phyloP scores from a whole-genome alignment of 2,888 invertebrate genomes.

The Morpho deidamia region DNA sequence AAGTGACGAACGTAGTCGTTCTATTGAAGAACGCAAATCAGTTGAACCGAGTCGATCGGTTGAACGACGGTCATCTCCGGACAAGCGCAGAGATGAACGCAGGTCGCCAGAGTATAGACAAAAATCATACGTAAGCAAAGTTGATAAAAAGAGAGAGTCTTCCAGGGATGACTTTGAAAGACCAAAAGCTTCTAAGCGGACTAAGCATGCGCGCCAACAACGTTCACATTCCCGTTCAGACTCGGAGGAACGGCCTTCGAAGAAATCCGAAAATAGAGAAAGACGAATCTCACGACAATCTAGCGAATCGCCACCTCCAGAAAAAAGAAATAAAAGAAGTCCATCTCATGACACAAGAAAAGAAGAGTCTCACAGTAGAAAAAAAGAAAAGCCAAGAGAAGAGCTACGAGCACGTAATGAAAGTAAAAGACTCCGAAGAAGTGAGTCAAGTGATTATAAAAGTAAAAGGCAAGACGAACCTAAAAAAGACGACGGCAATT shows the following conservation, averaged over 20 bases:
- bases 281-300: conserved; percentile 41
- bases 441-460: conserved; percentile 40
- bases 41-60: background rate
- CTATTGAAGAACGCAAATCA: conserved; percentile 1
- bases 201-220: conserved; percentile 44
- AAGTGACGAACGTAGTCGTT: conserved; percentile 45
- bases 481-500: conserved; percentile 37
- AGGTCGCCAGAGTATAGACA: conserved; percentile 30
- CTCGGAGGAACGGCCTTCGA: conserved; percentile 34
- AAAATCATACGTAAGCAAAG: conserved; percentile 54
- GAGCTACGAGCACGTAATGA: conserved; percentile 25
- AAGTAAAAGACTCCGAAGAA: conserved; percentile 38
- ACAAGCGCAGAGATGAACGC: conserved; percentile 28
- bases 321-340: conserved; percentile 53
- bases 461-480: conserved; percentile 35
- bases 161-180: conserved; percentile 41
- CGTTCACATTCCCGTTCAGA: conserved; percentile 46
- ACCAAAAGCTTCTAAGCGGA: conserved; percentile 35
- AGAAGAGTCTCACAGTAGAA: conserved; percentile 41
- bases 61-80: conserved; percentile 45
- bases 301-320: conserved; percentile 53
- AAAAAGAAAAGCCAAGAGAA: conserved; percentile 28
- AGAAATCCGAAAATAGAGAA: conserved; percentile 40
- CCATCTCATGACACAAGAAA: conserved; percentile 41
- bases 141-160: conserved; percentile 47